Percentiles rank a stretch among this genome's conserved stretches.
Conservation (phyloP, 2,797 vertebrate genomes). For the Thaleichthys pacificus region DNA sequence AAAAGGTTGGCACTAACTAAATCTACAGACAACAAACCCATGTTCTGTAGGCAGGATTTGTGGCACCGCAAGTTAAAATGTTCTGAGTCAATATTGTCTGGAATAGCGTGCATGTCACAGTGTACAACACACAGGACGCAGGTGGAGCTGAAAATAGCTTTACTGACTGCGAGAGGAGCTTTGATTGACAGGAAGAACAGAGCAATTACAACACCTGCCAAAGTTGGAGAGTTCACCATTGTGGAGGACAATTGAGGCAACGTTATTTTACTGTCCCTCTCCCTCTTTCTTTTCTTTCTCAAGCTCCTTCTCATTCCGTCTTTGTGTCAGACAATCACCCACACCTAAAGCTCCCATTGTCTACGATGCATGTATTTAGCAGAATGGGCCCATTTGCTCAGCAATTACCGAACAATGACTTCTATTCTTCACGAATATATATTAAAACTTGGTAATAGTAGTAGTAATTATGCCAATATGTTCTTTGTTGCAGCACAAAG, state of each 20-base stretch:
- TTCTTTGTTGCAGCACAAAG: neutral
- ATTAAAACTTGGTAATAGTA: neutral
- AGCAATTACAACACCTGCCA: slow-evolving; percentile 81
- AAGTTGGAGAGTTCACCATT: slow-evolving; percentile 68
- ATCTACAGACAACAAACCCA: slow-evolving; percentile 51
- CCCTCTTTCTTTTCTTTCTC: slow-evolving; percentile 29
- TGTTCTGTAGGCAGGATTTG: no score
- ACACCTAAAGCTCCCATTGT: slow-evolving; percentile 14
- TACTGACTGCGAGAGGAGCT: slow-evolving; percentile 47
- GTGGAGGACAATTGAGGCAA: slow-evolving; percentile 52
- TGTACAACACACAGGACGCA: slow-evolving; percentile 51
- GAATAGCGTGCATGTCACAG: slow-evolving; percentile 57
- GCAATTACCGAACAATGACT: slow-evolving; percentile 28
- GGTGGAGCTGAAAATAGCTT: slow-evolving; percentile 65
- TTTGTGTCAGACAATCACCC: slow-evolving; percentile 36
- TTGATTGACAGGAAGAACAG: slow-evolving; percentile 85
- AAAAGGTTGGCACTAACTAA: slow-evolving; percentile 34
- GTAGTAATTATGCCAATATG: neutral
- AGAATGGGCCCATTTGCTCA: slow-evolving; percentile 36
- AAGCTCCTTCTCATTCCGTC: slow-evolving; percentile 25
- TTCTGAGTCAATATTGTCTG: slow-evolving; percentile 65
- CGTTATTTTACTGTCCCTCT: slow-evolving; percentile 45
- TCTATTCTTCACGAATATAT: slow-evolving; percentile 13
- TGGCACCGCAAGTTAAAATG: slow-evolving; percentile 52
- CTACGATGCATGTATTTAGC: slow-evolving; percentile 10